These are phyloP conservation scores for Hemiprocne comata DNA, from an alignment of 2,113 vertebrate species.

Conservation along the genomic window DNA sequence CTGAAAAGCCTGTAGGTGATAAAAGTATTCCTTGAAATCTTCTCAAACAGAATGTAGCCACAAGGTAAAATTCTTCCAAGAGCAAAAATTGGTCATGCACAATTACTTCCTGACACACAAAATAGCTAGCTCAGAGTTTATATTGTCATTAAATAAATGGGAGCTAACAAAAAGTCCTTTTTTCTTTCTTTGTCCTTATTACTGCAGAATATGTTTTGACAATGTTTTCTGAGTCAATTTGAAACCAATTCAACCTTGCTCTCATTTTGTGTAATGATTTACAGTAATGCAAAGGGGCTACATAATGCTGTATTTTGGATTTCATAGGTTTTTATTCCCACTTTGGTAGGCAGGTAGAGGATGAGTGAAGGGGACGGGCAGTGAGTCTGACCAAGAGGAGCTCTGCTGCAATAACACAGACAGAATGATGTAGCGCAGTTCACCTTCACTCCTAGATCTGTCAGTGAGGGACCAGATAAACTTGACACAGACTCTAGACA, in stretches of 20 bases:
- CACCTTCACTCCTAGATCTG: not conserved
- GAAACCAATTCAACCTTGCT: not conserved
- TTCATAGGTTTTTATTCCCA: not conserved
- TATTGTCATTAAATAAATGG: conserved; percentile 47
- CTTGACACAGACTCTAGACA: not conserved
- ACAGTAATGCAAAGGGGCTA: not conserved
- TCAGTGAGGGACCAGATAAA: not conserved
- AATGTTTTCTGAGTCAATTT: not conserved
- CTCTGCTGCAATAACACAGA: not conserved
- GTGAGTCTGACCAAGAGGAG: not conserved
- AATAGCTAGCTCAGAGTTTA: conserved; percentile 2
- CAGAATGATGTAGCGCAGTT: not conserved
- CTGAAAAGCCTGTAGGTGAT: not conserved
- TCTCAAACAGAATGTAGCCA: conserved; percentile 29
- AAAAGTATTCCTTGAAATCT: conserved; percentile 17
- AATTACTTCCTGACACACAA: not conserved
- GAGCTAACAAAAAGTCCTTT: not conserved
- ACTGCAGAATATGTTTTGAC: not conserved
- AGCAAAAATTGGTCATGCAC: conserved; percentile 21
- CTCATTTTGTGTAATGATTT: not conserved
- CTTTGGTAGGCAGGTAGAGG: not conserved
- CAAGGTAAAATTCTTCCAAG: conserved; percentile 35
- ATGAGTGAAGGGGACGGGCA: not conserved
- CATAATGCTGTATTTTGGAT: not conserved
- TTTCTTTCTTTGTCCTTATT: conserved; percentile 17